Conservation (phyloP, 2,888 invertebrate species). For the Caenorhabditis zanzibari region DNA sequence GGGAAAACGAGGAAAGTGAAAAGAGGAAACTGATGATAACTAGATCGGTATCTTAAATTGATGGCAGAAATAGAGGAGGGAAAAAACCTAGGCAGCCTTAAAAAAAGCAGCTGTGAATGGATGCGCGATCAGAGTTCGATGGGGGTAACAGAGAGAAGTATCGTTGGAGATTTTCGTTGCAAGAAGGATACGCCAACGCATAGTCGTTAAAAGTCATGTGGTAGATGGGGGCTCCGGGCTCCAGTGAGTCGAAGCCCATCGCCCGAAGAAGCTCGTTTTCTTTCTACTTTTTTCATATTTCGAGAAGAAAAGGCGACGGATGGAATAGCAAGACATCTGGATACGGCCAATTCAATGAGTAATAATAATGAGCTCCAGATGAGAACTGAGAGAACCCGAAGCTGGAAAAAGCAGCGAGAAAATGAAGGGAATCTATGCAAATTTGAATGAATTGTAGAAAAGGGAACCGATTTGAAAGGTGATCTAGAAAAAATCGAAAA, state of each 20-base stretch:
- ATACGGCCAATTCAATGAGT: conserved; percentile 72
- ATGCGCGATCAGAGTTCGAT: conserved; percentile 63
- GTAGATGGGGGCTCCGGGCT: conserved; percentile 35
- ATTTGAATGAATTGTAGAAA: neutral
- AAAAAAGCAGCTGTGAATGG: conserved; percentile 50
- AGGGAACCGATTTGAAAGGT: neutral
- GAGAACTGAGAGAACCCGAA: conserved; percentile 48
- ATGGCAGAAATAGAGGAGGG: conserved; percentile 13
- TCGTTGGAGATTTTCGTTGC: conserved; percentile 15
- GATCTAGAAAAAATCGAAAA: neutral
- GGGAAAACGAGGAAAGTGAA: conserved; percentile 53
- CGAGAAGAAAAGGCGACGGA: conserved; percentile 46
- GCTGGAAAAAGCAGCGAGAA: conserved; percentile 26
- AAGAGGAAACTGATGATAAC: conserved; percentile 64
- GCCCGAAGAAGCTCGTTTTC: conserved; percentile 38
- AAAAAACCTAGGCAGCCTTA: neutral
- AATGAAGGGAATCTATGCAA: neutral
- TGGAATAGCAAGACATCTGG: conserved; percentile 60
- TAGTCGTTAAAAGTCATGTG: conserved; percentile 67
- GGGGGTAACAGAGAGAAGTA: neutral
- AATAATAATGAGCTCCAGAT: conserved; percentile 73
- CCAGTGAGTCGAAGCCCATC: neutral
- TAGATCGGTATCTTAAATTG: conserved; percentile 63
- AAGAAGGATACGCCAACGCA: conserved; percentile 61
- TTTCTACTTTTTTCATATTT: conserved; percentile 61